Evolutionary conservation across 2,797 vertebrate genomes (phyloP), one percentile per base, ranked within the genome.

Genomic region (Megalops cyprinoides): DNA sequence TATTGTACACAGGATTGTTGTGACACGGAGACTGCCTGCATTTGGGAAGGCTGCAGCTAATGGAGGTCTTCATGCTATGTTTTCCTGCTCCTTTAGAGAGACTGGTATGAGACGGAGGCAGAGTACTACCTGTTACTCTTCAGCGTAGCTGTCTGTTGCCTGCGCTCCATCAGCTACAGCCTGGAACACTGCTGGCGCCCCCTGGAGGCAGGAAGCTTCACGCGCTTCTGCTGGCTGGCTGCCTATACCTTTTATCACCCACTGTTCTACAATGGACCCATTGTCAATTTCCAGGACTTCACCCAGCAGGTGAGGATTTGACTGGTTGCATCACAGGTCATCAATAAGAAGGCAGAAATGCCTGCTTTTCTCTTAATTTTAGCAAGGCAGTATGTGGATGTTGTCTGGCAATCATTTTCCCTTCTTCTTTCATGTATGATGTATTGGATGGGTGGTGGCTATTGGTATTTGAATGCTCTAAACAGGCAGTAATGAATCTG

Each of bases 171-270:
- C 83, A 99, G 97, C 90, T 99, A 97, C 91, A 96, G 96, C 90
- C 92, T 99, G 53, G 98, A 99, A 90, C 93, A 95, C 55, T 97
- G 96, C 91, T 94, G 95, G 94, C 83, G 89, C 80, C 86, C 92
- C 79, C 44, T 81, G 25, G 84, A 89, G 83, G 74, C 48, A 0
- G 76, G 85, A 78, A 82, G 84, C 75, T 74, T 81, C 23, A 84
- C 78, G 74, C 95, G 96, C 0, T 93, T 99, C 25, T 89, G 86
- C 60, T 97, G 97, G 95, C 87, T 98, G 87, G 83, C 97, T 82
- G 94, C 96, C 1, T 99, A 98, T 1, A 94, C 95, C 44, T 99
- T 99, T 88, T 99, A 99, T 82, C 98, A 99, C 82, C 98, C 98
- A 0, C 94, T 95, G 18, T 97, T 99, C 92, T 98, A 97, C 93